Percentiles rank a stretch among this genome's conserved stretches.
Conservation (phyloP, 2,113 vertebrate genomes). For the Phrynocephalus versicolor region DNA sequence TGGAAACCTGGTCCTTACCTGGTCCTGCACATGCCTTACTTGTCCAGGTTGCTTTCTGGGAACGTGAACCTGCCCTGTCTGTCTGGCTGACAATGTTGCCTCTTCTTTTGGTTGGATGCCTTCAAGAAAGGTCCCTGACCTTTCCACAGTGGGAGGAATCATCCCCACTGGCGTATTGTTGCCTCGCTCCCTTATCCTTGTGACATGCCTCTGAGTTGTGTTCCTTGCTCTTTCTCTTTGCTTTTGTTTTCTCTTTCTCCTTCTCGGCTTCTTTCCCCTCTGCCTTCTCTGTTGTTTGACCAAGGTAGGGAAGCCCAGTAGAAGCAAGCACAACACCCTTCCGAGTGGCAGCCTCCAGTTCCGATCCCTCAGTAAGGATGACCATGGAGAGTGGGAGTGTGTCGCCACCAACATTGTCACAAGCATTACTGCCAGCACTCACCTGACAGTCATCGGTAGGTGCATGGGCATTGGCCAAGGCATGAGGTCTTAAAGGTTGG, state of each 20-base stretch:
- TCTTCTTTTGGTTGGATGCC: no score
- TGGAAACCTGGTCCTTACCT: not conserved
- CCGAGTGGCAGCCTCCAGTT: constrained; percentile 96
- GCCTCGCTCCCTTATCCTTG: not conserved
- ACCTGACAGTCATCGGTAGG: constrained; percentile 97
- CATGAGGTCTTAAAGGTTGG: not conserved
- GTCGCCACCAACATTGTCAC: constrained; percentile 97
- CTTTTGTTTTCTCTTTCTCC: not conserved
- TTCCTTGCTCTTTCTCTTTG: not conserved
- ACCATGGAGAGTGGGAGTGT: constrained; percentile 99
- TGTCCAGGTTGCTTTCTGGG: not conserved
- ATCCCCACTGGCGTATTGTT: not conserved
- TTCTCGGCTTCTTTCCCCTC: not conserved
- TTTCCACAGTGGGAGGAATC: not conserved
- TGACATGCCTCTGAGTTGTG: constrained; percentile 47
- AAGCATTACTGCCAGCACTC: constrained; percentile 99
- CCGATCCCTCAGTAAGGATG: constrained; percentile 95
- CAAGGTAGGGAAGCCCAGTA: constrained; percentile 98
- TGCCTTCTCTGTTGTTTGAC: constrained; percentile 62
- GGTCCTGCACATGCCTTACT: not conserved
- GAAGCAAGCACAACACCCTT: constrained; percentile 97
- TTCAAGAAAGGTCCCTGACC: constrained; percentile 23
- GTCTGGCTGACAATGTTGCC: not conserved
- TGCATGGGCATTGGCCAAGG: constrained; percentile 52
- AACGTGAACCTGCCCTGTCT: not conserved